A percentile compares a stretch with the other conserved stretches of the same genome.
Evolutionary conservation across 2,888 invertebrate genomes (phyloP).

Genomic region (Acrobasis consociella): DNA sequence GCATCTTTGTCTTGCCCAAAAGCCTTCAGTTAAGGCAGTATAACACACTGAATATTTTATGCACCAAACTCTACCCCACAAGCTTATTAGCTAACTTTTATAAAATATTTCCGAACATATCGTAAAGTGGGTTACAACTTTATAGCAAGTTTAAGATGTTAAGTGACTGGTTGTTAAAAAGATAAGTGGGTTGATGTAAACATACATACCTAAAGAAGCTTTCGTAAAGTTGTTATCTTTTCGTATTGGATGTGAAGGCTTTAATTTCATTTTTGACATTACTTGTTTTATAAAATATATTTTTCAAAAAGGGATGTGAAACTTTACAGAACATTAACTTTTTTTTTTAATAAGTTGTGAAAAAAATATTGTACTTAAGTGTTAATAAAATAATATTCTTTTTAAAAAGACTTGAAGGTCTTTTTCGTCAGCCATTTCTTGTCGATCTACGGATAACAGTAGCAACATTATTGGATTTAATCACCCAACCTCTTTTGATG

Average conservation of each 20-base stretch:
- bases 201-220: background rate
- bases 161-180: slow-evolving; percentile 13
- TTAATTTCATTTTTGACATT: no score
- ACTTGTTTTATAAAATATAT: no score
- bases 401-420: no score
- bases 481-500: slow-evolving; percentile 7
- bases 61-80: slow-evolving; percentile 50
- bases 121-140: slow-evolving; percentile 20
- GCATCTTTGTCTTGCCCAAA: slow-evolving; percentile 78
- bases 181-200: slow-evolving; percentile 1
- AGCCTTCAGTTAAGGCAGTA: slow-evolving; percentile 70
- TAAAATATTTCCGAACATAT: slow-evolving; percentile 20
- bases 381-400: no score
- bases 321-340: no score
- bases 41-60: slow-evolving; percentile 74
- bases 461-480: slow-evolving; percentile 2
- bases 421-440: no score
- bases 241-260: no score
- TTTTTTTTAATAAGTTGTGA: no score
- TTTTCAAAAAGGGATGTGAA: no score
- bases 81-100: slow-evolving; percentile 49
- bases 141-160: slow-evolving; percentile 13
- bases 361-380: no score
- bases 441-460: background rate
- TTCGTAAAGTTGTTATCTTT: no score